Base-by-base conservation (phyloP, 2,888 invertebrate species). In the Morpho helenor region DNA sequence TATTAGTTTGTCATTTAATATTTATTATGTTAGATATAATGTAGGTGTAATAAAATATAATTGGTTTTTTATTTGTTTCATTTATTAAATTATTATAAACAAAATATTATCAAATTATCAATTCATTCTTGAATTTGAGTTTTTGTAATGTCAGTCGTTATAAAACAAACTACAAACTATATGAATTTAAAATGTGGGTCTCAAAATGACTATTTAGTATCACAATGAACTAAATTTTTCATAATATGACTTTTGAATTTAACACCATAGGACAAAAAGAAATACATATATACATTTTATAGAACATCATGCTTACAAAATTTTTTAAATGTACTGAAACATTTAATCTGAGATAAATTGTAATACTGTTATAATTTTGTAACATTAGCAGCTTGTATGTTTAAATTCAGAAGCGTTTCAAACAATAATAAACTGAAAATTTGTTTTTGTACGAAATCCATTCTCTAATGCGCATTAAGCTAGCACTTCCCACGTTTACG, bases 401-500 rank as follows among this genome's bases (percentile, higher is more conserved):
- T 56, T 55, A 59, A 50, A 56, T 52, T 58, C 42, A 31, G 52
- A 59, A 59, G 57, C 44, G 44, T 42, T 52, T 56, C 9, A 56
- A 60, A 62, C 53, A 62, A 61, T 64, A 61, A 65, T 61, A 66
- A 58, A 49, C 59, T 59, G 57, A 56, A 66, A 57, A 60, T 62
- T 31, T 66, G 68, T 69, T 69, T 65, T 69, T 69, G 64, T 62
- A 64, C 56, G 57, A 65, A 69, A 65, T 62, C 62, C 65, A 61
- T 63, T 67, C 63, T 62, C 66, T 65, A 70, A 66, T 77, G 77
- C 80, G 79, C 80, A 81, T 75, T 80, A 75, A 73, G 74, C 72
- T 75, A 72, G 77, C 68, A 72, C 76, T 78, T 76, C 68, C 71
- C 73, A 74, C 70, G 71, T 69, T 80, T 82, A 83, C 75, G 68